Evolutionary conservation across 2,797 vertebrate species (phyloP).

Genomic region (Brachymystax lenok): DNA sequence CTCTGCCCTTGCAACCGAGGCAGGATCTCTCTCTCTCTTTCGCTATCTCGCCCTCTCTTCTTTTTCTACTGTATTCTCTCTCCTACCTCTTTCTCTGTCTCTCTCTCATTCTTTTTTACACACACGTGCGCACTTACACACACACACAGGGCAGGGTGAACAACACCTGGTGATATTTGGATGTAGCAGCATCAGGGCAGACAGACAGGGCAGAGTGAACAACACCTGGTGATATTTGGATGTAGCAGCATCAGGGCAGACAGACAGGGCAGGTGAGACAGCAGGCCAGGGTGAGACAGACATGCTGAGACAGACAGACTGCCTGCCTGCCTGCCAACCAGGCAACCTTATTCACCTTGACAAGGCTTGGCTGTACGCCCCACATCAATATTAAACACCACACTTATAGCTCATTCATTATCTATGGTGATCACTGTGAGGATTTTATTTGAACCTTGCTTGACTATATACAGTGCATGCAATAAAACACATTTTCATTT

Average conservation of each 20-base stretch:
- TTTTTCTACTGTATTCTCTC: slow-evolving; percentile 32
- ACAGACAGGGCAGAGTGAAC: neutral
- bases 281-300: neutral
- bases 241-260: slow-evolving; percentile 21
- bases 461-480: neutral
- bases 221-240: slow-evolving; percentile 63
- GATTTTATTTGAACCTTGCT: neutral
- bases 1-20: no score
- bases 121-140: slow-evolving; percentile 20
- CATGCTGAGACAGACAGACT: neutral
- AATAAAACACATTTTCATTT: neutral
- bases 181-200: slow-evolving; percentile 25
- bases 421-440: slow-evolving; percentile 5
- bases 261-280: neutral
- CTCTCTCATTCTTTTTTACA: slow-evolving; percentile 15
- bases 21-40: no score
- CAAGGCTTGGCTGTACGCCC: neutral
- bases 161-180: slow-evolving; percentile 63
- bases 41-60: slow-evolving; percentile 6
- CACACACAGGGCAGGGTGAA: slow-evolving; percentile 22
- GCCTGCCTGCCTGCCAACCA: neutral
- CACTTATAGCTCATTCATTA: neutral
- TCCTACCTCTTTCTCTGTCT: slow-evolving; percentile 20
- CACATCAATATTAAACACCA: neutral
- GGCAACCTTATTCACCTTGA: neutral